These are phyloP conservation scores for Kryptolebias ocellatus DNA, from an alignment of 2,797 vertebrate genomes.

Conservation along the genomic window DNA sequence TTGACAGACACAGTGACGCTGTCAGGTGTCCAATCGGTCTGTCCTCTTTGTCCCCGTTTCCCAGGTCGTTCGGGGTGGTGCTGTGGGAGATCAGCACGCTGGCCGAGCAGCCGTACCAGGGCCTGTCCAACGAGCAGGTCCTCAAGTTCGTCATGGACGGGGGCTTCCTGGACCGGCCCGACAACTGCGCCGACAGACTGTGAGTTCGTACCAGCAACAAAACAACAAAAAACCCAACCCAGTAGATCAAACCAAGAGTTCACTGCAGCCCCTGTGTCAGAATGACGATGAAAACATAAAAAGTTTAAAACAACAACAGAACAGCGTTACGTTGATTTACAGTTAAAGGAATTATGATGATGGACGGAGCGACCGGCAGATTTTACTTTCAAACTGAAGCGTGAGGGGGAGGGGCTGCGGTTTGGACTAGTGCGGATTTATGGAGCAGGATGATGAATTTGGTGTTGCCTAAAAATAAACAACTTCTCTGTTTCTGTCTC, in stretches of 20 bases:
- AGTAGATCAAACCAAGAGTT: not conserved
- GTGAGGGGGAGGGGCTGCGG: not conserved
- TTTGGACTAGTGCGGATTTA: not conserved
- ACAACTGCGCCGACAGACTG: constrained; percentile 93
- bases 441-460: not conserved
- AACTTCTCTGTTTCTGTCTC: no score
- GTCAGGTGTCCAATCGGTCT: constrained; percentile 38
- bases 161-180: constrained; percentile 91
- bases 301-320: not conserved
- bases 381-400: not conserved
- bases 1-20: constrained; percentile 33
- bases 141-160: constrained; percentile 98
- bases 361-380: not conserved
- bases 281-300: no score
- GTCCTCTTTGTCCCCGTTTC: constrained; percentile 47
- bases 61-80: constrained; percentile 96
- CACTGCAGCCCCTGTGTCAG: not conserved
- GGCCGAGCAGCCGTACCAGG: constrained; percentile 97
- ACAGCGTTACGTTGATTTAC: not conserved
- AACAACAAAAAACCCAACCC: no score
- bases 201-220: constrained; percentile 76
- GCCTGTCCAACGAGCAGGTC: constrained; percentile 96
- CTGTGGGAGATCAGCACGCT: constrained; percentile 97
- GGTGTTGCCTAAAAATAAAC: not conserved
- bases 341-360: not conserved